These are phyloP conservation scores for Cheirogaleus medius DNA, from an alignment of 2,113 vertebrate species.

Conservation along the genomic window DNA sequence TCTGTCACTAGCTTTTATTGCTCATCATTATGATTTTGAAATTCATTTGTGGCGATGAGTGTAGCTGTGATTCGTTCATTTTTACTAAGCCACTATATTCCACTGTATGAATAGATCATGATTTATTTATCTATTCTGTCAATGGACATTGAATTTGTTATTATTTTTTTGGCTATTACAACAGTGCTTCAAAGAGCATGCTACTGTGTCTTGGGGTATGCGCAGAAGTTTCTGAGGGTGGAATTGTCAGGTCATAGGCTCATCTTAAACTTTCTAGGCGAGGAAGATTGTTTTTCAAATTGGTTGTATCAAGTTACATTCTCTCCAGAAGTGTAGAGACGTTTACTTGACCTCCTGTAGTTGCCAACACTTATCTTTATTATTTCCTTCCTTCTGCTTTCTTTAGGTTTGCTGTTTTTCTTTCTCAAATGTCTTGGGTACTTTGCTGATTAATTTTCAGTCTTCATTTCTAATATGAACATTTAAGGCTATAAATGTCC, in stretches of 20 bases:
- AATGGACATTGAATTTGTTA: background rate
- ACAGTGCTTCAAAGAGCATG: background rate
- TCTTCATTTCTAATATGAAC: background rate
- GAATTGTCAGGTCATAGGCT: background rate
- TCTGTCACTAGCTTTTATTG: background rate
- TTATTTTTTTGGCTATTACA: background rate
- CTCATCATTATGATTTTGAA: background rate
- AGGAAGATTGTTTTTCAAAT: background rate
- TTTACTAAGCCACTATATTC: background rate
- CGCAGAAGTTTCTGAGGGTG: background rate
- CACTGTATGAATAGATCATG: background rate
- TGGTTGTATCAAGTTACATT: background rate
- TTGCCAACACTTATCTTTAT: background rate
- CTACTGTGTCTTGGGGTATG: background rate
- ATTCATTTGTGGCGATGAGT: background rate
- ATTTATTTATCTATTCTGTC: background rate
- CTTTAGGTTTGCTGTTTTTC: background rate
- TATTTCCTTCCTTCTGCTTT: background rate
- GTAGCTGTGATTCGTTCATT: background rate
- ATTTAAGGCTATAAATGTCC: background rate
- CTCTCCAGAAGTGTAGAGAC: background rate
- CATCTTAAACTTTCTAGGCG: background rate
- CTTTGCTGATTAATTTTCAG: background rate
- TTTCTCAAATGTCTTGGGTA: background rate
- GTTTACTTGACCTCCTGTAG: background rate